These are phyloP conservation scores for Bursaphelenchus okinawaensis DNA, from an alignment of 2,888 invertebrate species.

Conservation along the genomic window DNA sequence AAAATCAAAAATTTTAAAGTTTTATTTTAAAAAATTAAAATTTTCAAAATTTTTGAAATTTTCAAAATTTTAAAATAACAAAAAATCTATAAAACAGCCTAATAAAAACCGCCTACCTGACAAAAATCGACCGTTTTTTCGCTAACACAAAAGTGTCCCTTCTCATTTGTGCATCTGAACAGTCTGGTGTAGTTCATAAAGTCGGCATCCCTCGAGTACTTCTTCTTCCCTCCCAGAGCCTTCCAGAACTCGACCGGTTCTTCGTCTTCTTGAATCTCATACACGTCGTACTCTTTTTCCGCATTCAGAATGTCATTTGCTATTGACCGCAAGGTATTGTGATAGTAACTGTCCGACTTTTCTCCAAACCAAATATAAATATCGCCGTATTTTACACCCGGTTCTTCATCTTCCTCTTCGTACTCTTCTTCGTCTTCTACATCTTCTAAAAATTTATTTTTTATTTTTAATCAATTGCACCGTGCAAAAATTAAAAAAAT, in stretches of 20 bases:
- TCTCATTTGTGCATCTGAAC: conserved; percentile 97
- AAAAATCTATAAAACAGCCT: neutral
- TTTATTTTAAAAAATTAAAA: no score
- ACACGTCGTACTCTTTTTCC: conserved; percentile 40
- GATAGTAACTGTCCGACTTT: conserved; percentile 29
- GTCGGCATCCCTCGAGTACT: conserved; percentile 67
- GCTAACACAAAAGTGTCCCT: conserved; percentile 95
- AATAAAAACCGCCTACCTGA: conserved; percentile 66
- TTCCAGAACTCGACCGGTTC: conserved; percentile 53
- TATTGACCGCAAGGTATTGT: conserved; percentile 13
- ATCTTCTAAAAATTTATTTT: neutral
- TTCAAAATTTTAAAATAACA: no score
- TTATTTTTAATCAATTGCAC: neutral
- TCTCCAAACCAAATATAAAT: conserved; percentile 38
- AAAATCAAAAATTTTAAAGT: no score
- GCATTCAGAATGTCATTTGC: conserved; percentile 26
- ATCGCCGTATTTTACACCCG: conserved; percentile 22
- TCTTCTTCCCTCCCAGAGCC: conserved; percentile 47
- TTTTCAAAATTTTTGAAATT: no score
- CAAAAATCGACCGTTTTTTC: conserved; percentile 98
- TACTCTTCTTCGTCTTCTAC: conserved; percentile 4
- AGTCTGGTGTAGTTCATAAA: conserved; percentile 87
- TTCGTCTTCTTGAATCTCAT: conserved; percentile 42
- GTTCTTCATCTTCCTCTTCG: conserved; percentile 15
- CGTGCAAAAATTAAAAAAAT: no score